phyloP scores from a whole-genome alignment of 2,888 invertebrate species.

The Cosmorhoe ocellata region DNA sequence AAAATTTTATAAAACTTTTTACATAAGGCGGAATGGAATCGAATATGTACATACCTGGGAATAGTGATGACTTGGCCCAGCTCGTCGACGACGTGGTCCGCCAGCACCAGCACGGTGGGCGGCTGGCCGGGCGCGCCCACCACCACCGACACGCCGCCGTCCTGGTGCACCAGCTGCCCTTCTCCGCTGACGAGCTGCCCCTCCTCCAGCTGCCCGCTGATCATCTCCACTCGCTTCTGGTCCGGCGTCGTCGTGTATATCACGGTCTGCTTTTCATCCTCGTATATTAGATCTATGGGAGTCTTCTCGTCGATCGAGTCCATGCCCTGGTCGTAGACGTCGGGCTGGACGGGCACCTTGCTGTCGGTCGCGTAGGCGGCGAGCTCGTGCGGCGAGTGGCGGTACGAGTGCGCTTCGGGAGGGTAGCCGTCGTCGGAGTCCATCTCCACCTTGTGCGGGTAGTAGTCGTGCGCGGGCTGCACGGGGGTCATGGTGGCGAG shows the following conservation, averaged over 20 bases:
- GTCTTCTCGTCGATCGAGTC: conserved; percentile 85
- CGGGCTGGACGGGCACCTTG: conserved; percentile 82
- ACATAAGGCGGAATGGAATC: too few species aligned
- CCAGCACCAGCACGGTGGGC: conserved; percentile 86
- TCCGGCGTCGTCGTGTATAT: conserved; percentile 91
- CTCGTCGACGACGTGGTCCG: conserved; percentile 88
- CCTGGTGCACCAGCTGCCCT: conserved; percentile 64
- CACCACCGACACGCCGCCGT: conserved; percentile 79
- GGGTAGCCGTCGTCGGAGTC: conserved; percentile 83
- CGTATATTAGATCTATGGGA: conserved; percentile 91
- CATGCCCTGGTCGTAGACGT: conserved; percentile 77
- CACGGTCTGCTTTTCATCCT: conserved; percentile 92
- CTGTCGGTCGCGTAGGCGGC: conserved; percentile 78
- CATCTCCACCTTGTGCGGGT: conserved; percentile 84
- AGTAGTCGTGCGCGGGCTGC: conserved; percentile 88
- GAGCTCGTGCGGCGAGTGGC: conserved; percentile 80
- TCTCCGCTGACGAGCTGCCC: conserved; percentile 80
- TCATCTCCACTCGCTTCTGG: conserved; percentile 91
- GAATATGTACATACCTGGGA: conserved; percentile 76
- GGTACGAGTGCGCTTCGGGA: conserved; percentile 84
- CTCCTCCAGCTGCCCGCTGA: conserved; percentile 85
- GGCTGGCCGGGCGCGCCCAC: conserved; percentile 75
- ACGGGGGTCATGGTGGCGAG: conserved; percentile 94
- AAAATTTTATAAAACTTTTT: too few species aligned
- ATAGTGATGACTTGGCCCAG: conserved; percentile 85